Conservation (phyloP, 2,888 invertebrate genomes). For the Colletes collaris region DNA sequence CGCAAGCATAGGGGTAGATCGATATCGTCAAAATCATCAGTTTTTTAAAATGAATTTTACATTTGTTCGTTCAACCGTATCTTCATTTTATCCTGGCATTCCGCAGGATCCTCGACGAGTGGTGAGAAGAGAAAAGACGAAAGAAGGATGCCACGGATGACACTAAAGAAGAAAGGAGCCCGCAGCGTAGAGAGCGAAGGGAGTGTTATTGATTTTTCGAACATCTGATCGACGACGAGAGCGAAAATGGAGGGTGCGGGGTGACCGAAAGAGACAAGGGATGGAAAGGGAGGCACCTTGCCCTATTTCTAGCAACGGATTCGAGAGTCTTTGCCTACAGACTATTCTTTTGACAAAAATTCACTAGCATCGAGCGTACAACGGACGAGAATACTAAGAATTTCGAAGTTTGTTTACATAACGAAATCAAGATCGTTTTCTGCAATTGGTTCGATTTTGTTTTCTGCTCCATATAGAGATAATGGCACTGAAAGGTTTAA, state of each 20-base stretch:
- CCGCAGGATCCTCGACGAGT: background rate
- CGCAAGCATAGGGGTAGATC: too few relatives aligned
- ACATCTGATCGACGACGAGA: constrained; percentile 61
- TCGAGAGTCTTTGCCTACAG: background rate
- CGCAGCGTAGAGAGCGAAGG: constrained; percentile 26
- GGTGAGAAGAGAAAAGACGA: background rate
- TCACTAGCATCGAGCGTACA: too few relatives aligned
- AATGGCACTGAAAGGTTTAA: too few relatives aligned
- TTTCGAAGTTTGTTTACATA: too few relatives aligned
- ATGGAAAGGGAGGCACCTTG: constrained; percentile 2
- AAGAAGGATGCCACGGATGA: background rate
- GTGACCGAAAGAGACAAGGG: constrained; percentile 2
- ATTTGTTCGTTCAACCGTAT: too few relatives aligned
- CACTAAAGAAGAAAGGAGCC: constrained; percentile 12
- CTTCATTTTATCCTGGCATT: background rate
- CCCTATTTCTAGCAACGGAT: constrained; percentile 5
- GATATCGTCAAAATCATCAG: background rate
- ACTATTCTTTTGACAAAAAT: too few relatives aligned
- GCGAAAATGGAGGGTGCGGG: constrained; percentile 16
- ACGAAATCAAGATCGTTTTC: too few relatives aligned
- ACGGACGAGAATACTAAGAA: too few relatives aligned
- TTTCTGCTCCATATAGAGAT: too few relatives aligned
- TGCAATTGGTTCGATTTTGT: too few relatives aligned
- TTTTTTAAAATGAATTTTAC: too few relatives aligned
- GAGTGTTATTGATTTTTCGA: constrained; percentile 66